Base-by-base conservation (phyloP, 1,140 invertebrate species). In the Neelides sp. region DNA sequence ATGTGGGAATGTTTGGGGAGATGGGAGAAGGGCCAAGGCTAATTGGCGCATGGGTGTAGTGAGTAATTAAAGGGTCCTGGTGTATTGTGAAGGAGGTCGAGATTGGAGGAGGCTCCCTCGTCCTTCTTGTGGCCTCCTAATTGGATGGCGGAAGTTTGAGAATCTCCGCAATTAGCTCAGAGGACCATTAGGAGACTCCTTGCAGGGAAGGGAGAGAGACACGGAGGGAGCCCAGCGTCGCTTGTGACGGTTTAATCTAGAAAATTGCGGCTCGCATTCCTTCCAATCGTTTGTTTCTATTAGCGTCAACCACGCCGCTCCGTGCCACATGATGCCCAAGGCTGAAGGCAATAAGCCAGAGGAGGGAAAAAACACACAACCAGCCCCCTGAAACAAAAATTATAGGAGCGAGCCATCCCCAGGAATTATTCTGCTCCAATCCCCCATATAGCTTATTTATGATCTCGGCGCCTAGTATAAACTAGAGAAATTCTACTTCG, bases 161-260 rank as follows among this genome's bases (percentile, higher is more conserved):
- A 3, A 4, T 27, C 13, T 7, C 5, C 32, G 24, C 8, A 34
- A 34, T 34, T 34, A n/a, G 8, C 30, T 10, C 30, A 34, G 30
- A 34, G 30, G 30, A 34, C 8, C 30, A 10, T 8, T n/a, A 10
- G 30, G 30, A 34, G n/a, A n/a, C 8, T 34, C 34, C 26, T 3
- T 32, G 26, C 5, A 19, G 49, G 17, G 13, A n/a, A 23, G 42
- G 13, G 13, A 46, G 47, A 47, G 50, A 23, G 35, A 13, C 41
- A 10, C 35, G 4, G 3, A 43, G 24, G 40, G 46, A 30, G 37
- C 26, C 34, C 51, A 42, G 53, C 50, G 50, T 59, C 53, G 50
- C 50, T 53, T 52, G 53, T 59, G 57, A 59, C 57, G 54, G 52
- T 61, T 61, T 61, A 61, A 61, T 61, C 59, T 61, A 54, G 54